A percentile compares a stretch with the other conserved stretches of the same genome.
Conservation (phyloP, 2,888 invertebrate genomes). For the Sicus ferrugineus region DNA sequence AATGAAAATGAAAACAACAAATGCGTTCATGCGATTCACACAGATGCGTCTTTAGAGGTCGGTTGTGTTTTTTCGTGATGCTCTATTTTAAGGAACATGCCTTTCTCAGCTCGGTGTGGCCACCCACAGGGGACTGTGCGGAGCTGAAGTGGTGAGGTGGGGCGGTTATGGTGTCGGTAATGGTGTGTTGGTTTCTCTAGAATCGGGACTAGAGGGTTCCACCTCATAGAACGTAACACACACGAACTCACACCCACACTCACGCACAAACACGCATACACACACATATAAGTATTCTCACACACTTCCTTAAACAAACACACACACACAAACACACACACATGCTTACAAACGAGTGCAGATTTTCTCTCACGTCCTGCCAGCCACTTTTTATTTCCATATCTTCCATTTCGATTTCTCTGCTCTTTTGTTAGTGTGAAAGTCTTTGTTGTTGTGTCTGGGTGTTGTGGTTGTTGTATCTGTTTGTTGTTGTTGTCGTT, state of each 20-base stretch:
- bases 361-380: background rate
- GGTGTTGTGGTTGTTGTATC: slow-evolving; percentile 27
- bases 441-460: slow-evolving; percentile 1
- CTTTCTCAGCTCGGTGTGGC: too few species aligned
- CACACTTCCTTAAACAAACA: slow-evolving; percentile 14
- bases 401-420: slow-evolving; percentile 16
- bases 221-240: slow-evolving; percentile 14
- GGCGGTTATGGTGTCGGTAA: too few species aligned
- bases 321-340: background rate
- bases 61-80: too few species aligned
- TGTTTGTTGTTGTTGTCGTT: slow-evolving; percentile 30
- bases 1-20: too few species aligned
- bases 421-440: slow-evolving; percentile 12
- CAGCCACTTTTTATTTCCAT: slow-evolving; percentile 2
- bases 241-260: background rate
- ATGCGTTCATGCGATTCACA: too few species aligned
- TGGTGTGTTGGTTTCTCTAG: background rate
- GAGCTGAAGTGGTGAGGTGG: background rate
- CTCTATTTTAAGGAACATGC: too few species aligned
- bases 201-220: background rate
- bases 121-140: too few species aligned
- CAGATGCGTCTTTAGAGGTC: too few species aligned
- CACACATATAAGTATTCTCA: background rate
- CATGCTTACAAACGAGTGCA: background rate
- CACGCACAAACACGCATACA: slow-evolving; percentile 6